A percentile compares a stretch with the other conserved stretches of the same genome.
phyloP scores from a whole-genome alignment of 2,888 invertebrate genomes.

The Neoaliturus tenellus region DNA sequence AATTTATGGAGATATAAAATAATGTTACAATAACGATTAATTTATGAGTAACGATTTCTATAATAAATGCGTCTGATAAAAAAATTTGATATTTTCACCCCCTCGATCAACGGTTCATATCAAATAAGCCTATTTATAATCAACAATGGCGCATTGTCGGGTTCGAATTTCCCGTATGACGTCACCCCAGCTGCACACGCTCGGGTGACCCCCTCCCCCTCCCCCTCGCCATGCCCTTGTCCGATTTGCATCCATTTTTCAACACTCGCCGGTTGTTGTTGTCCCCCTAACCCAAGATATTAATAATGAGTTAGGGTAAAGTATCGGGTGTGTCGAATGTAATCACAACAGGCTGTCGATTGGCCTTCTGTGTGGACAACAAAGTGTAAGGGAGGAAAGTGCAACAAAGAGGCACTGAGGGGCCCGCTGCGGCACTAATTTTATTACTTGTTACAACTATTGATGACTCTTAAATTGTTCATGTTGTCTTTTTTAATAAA shows the following conservation, averaged over 20 bases:
- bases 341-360: slow-evolving; percentile 36
- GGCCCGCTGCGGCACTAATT: not conserved
- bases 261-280: slow-evolving; percentile 41
- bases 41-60: no score
- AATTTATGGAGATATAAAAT: no score
- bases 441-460: not conserved
- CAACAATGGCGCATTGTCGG: not conserved
- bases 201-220: not conserved
- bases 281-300: slow-evolving; percentile 32
- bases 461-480: not conserved
- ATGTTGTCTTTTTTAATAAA: no score
- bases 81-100: not conserved
- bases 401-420: not conserved
- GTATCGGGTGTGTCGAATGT: slow-evolving; percentile 53
- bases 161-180: slow-evolving; percentile 32
- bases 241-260: slow-evolving; percentile 48
- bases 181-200: slow-evolving; percentile 13
- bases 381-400: not conserved
- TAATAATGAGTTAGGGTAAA: slow-evolving; percentile 53
- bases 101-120: slow-evolving; percentile 8
- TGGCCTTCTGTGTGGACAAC: slow-evolving; percentile 32
- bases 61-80: not conserved
- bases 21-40: no score
- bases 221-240: not conserved
- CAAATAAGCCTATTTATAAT: slow-evolving; percentile 29